These are phyloP conservation scores for Adineta ricciae DNA, from an alignment of 2,888 invertebrate genomes.

Conservation along the genomic window DNA sequence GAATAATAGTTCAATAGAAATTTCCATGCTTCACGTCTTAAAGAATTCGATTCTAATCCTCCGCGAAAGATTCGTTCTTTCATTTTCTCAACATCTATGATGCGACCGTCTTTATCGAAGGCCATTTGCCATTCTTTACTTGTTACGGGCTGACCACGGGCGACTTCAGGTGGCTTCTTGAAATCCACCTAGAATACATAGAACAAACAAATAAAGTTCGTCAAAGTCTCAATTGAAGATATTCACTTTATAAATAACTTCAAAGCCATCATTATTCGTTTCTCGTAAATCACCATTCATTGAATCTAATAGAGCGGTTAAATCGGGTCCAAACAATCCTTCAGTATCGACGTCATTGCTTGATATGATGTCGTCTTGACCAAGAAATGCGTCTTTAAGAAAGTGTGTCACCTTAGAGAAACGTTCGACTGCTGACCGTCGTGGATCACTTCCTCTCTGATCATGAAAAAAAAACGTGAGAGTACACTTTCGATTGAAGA, in stretches of 20 bases:
- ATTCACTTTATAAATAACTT: constrained; percentile 48
- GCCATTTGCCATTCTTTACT: constrained; percentile 68
- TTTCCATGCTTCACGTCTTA: constrained; percentile 64
- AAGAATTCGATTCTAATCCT: constrained; percentile 40
- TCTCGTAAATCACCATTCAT: neutral
- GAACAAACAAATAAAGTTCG: neutral
- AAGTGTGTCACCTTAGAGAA: constrained; percentile 76
- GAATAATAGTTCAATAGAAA: constrained; percentile 76
- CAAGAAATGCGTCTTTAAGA: constrained; percentile 54
- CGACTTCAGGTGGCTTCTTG: constrained; percentile 61
- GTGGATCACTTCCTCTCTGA: constrained; percentile 53
- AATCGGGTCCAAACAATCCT: neutral
- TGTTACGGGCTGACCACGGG: constrained; percentile 64
- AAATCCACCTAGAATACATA: constrained; percentile 51
- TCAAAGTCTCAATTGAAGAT: neutral
- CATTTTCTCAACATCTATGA: constrained; percentile 66
- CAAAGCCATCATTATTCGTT: constrained; percentile 49
- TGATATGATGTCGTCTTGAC: constrained; percentile 28
- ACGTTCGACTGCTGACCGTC: constrained; percentile 71
- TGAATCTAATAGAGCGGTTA: neutral
- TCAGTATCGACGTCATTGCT: constrained; percentile 23
- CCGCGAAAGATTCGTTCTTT: constrained; percentile 81
- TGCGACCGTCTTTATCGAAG: constrained; percentile 68
- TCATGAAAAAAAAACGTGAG: neutral
- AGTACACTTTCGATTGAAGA: neutral